These are phyloP conservation scores for Piezodorus guildinii DNA, from an alignment of 1,140 invertebrate genomes.

Conservation along the genomic window DNA sequence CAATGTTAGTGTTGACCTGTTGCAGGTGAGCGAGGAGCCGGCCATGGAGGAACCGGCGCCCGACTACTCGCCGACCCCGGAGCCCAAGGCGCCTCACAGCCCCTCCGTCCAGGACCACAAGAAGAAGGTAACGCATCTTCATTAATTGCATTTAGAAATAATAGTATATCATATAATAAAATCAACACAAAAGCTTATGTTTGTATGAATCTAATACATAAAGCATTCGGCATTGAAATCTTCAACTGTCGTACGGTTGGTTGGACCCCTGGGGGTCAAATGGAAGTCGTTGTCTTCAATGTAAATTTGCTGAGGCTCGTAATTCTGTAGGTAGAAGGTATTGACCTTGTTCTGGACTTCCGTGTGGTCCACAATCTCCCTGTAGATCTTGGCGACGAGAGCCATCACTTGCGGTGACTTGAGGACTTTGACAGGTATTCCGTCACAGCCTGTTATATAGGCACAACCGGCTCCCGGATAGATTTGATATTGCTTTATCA, in stretches of 20 bases:
- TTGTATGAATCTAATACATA: background rate
- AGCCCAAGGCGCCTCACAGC: conserved; percentile 32
- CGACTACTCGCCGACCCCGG: conserved; percentile 52
- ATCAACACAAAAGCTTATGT: background rate
- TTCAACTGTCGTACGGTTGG: too few species aligned
- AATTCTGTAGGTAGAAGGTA: too few species aligned
- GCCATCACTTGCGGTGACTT: background rate
- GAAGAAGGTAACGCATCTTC: too few species aligned
- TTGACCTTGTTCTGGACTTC: too few species aligned
- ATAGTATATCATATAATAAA: too few species aligned
- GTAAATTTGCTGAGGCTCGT: too few species aligned
- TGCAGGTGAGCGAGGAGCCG: conserved; percentile 31
- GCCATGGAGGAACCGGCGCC: conserved; percentile 47
- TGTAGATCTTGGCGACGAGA: background rate
- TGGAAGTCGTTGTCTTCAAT: too few species aligned
- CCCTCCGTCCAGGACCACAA: conserved; percentile 28
- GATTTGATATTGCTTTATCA: background rate
- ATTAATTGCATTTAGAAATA: too few species aligned
- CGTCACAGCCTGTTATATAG: background rate
- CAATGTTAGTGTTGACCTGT: conserved; percentile 27
- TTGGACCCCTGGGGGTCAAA: too few species aligned
- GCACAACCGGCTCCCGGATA: background rate
- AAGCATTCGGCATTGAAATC: background rate
- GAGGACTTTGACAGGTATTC: background rate
- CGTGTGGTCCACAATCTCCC: background rate